These are phyloP conservation scores for Alouatta palliata DNA, from an alignment of 2,113 vertebrate species.

Conservation along the genomic window DNA sequence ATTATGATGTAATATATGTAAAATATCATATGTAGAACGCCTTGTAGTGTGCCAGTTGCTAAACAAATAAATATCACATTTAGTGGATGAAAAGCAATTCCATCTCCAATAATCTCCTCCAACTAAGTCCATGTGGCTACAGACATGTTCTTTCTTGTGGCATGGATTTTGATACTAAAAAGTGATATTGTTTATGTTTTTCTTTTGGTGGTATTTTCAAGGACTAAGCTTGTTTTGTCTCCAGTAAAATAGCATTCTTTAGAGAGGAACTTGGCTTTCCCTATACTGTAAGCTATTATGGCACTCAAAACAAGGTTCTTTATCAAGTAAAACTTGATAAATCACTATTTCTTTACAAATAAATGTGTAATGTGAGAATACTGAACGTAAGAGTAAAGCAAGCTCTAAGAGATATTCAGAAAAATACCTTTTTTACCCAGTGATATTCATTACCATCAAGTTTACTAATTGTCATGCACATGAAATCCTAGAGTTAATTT, in stretches of 20 bases:
- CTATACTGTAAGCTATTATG: background rate
- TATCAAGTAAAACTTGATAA: background rate
- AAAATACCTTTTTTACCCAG: background rate
- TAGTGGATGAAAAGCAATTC: background rate
- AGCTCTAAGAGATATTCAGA: background rate
- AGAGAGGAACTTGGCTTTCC: background rate
- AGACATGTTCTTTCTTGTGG: background rate
- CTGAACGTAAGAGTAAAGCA: background rate
- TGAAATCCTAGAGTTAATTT: background rate
- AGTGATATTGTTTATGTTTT: slow-evolving; percentile 13
- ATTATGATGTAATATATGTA: too few species aligned
- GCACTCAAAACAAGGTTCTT: background rate
- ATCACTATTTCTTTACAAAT: background rate
- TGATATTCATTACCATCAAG: background rate
- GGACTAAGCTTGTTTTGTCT: background rate
- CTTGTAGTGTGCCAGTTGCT: background rate
- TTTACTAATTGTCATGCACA: background rate
- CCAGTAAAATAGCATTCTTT: background rate
- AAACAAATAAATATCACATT: background rate
- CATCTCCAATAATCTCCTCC: background rate
- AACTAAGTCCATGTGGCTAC: background rate
- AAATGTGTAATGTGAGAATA: background rate
- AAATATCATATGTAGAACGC: background rate
- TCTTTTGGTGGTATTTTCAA: background rate
- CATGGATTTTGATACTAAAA: background rate